Base-by-base conservation (phyloP, 30 jellyfish, hydroid and myxozoan species). In the Pelagia noctiluca region DNA sequence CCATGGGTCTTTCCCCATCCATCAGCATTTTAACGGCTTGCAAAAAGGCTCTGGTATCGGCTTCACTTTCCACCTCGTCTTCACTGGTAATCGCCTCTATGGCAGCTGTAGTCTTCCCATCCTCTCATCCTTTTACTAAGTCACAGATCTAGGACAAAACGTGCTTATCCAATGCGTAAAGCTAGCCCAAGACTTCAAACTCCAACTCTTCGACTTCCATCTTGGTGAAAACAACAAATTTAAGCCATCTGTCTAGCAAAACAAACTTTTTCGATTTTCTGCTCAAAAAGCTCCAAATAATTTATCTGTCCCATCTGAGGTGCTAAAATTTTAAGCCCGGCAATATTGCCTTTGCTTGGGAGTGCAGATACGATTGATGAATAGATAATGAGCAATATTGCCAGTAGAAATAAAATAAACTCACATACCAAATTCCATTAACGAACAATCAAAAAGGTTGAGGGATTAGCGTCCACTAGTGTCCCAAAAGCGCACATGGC, bases 81-180 rank as follows among this genome's bases (percentile, higher is more conserved):
- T 42, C 71, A 54, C 50, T 76, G 78, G 69, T 25, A 24, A 25
- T 60, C 38, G 61, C 28, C 53, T 28, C 87, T 5, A 75, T 75
- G 0, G 75, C 87, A 50, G 75, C 75, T 50, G 50, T 75, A 76
- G 75, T 75, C 87, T 75, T 75, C 87, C 87, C 63, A 42, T 50
- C 76, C 71, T 72, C 54, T 30, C 30, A 3, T 0, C 35, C 3
- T 16, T 69, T 69, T 21, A 69, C 21, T n/a, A 33, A 36, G 37
- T 21, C 29, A 37, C 82, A 69, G 29, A 69, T 19, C n/a, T 36
- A 65, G 32, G 82, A 33, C 82, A 69, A 69, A 69, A 69, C 66
- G 19, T 69, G 65, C 8, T 69, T n/a, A 7, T 69, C 63, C 1
- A 69, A 36, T 24, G 75, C 2, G 76, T 50, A 75, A 31, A 75